phyloP scores from a whole-genome alignment of 2,113 vertebrate species.

The Sterna hirundo region DNA sequence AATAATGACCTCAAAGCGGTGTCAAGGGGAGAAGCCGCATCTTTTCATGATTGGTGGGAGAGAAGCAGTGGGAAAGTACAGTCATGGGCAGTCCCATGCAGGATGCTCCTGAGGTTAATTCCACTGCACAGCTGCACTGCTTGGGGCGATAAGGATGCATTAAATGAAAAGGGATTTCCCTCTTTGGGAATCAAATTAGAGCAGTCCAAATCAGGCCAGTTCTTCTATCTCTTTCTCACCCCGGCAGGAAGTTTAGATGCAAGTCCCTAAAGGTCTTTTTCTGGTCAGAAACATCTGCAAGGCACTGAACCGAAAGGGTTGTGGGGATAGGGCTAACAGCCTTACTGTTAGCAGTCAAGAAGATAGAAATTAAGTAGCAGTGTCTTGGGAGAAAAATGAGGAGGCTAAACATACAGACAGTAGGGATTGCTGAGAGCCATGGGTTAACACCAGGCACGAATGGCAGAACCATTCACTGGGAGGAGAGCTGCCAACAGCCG shows the following conservation, averaged over 20 bases:
- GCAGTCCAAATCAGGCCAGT: conserved; percentile 27
- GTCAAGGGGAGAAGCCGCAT: conserved; percentile 6
- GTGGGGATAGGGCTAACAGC: background rate
- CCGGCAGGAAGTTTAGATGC: conserved; percentile 25
- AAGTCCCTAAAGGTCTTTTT: conserved; percentile 1
- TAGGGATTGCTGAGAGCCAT: background rate
- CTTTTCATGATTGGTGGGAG: conserved; percentile 2
- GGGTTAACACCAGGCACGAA: background rate
- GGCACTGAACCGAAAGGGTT: background rate
- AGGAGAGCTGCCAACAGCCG: background rate
- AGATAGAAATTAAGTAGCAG: background rate
- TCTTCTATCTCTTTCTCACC: conserved; percentile 45
- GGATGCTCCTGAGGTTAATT: conserved; percentile 50
- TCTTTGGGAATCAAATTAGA: conserved; percentile 54
- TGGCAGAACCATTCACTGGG: background rate
- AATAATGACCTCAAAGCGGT: conserved; percentile 14
- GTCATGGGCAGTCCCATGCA: conserved; percentile 27
- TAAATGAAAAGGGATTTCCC: conserved; percentile 57
- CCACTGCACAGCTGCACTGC: conserved; percentile 65
- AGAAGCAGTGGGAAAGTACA: conserved; percentile 56
- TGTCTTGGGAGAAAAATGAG: background rate
- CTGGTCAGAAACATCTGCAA: conserved; percentile 27
- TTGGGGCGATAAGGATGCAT: conserved; percentile 24
- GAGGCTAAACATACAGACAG: background rate
- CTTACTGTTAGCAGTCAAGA: background rate